Evolutionary conservation across 1,140 invertebrate genomes (phyloP).

Genomic region (Neodiprion fabricii): DNA sequence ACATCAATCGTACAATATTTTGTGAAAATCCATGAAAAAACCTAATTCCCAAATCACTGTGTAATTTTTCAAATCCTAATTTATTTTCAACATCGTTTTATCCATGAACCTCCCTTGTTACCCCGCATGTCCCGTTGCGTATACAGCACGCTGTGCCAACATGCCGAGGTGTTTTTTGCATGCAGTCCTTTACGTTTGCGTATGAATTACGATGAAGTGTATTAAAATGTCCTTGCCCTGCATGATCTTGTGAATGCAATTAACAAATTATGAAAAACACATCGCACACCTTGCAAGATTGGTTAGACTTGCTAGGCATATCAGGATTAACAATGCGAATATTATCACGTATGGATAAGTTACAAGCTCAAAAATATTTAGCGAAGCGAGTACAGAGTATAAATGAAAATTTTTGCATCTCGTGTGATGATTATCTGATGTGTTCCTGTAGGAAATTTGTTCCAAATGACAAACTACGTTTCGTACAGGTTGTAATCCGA

Average conservation of each 20-base stretch:
- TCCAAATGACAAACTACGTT: too few relatives aligned
- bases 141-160: neutral
- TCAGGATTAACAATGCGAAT: neutral
- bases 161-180: neutral
- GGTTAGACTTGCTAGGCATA: constrained; percentile 41
- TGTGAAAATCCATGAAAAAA: neutral
- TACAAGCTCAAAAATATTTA: neutral
- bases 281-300: constrained; percentile 33
- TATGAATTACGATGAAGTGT: neutral
- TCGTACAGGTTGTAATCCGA: too few relatives aligned
- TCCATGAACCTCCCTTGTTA: neutral
- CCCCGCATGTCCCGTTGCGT: neutral
- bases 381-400: neutral
- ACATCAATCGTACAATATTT: constrained; percentile 1
- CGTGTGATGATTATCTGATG: neutral
- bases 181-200: neutral
- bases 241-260: neutral
- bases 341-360: neutral
- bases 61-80: neutral
- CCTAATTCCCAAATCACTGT: neutral
- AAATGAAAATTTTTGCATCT: constrained; percentile 9
- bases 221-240: neutral
- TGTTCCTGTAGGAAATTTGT: too few relatives aligned
- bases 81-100: neutral
- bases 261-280: neutral